A percentile compares a stretch with the other conserved stretches of the same genome.
These are phyloP conservation scores for Erethizon dorsatum DNA, from an alignment of 2,797 vertebrate species.

Conservation along the genomic window DNA sequence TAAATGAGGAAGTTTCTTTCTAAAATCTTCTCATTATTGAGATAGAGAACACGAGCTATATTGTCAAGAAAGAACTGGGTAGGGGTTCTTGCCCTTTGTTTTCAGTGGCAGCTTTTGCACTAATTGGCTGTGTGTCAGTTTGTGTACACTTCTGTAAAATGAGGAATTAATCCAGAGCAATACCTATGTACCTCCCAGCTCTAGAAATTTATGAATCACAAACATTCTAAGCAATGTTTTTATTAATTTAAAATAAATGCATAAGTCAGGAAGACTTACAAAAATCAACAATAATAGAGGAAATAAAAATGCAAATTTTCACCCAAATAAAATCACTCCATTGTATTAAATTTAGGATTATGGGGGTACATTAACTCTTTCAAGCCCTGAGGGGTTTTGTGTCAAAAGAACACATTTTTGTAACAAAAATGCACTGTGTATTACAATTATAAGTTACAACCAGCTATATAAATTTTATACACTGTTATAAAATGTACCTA, in stretches of 20 bases:
- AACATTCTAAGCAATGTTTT: conserved; percentile 19
- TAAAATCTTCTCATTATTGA: neutral
- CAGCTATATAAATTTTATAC: conserved; percentile 79
- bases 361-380: conserved; percentile 72
- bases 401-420: conserved; percentile 65
- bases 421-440: conserved; percentile 40
- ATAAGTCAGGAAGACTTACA: conserved; percentile 40
- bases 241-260: conserved; percentile 65
- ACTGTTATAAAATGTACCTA: conserved; percentile 75
- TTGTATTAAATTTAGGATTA: conserved; percentile 48
- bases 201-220: conserved; percentile 24
- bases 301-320: conserved; percentile 61
- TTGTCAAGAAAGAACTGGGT: neutral
- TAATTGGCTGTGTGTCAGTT: neutral
- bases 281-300: conserved; percentile 10
- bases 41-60: neutral
- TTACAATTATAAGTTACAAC: conserved; percentile 79
- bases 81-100: neutral
- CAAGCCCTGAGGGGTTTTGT: conserved; percentile 40
- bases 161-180: neutral
- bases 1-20: neutral
- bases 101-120: neutral
- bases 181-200: neutral
- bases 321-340: conserved; percentile 52
- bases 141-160: neutral